phyloP scores from a whole-genome alignment of 1,140 invertebrate genomes.

The Brachionus calyciflorus region DNA sequence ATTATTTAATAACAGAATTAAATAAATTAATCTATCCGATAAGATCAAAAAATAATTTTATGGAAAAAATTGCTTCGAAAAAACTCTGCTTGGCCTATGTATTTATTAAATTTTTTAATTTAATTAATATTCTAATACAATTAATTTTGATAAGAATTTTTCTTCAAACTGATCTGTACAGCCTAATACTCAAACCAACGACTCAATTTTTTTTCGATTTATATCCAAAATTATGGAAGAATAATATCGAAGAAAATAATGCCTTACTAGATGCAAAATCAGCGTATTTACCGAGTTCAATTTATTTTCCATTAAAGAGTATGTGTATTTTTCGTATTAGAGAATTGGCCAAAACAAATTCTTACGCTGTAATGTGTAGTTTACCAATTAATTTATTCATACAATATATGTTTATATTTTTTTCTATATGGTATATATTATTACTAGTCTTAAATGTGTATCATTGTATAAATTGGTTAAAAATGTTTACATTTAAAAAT shows the following conservation, averaged over 20 bases:
- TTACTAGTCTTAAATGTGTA: not conserved
- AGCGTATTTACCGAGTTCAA: conserved; percentile 21
- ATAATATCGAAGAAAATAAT: not conserved
- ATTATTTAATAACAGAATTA: conserved; percentile 17
- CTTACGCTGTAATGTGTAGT: conserved; percentile 38
- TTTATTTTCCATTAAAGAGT: conserved; percentile 31
- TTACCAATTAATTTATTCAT: conserved; percentile 45
- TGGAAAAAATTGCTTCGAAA: not conserved
- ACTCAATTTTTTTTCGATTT: not conserved
- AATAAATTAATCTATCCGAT: not conserved
- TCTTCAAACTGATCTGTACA: conserved; percentile 11
- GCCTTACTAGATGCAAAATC: not conserved
- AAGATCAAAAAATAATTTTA: not conserved
- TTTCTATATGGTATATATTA: conserved; percentile 18
- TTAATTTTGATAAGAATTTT: conserved; percentile 2
- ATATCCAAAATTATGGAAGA: not conserved
- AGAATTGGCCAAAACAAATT: conserved; percentile 26
- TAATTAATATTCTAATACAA: not conserved
- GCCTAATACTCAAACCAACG: not conserved
- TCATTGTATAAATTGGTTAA: not conserved
- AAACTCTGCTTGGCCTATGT: not conserved
- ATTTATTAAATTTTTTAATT: not conserved
- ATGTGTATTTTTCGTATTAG: conserved; percentile 40
- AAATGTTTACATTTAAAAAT: not conserved
- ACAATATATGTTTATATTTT: conserved; percentile 43